Conservation (phyloP, 1,140 invertebrate genomes). For the Macrobrachium nipponense region DNA sequence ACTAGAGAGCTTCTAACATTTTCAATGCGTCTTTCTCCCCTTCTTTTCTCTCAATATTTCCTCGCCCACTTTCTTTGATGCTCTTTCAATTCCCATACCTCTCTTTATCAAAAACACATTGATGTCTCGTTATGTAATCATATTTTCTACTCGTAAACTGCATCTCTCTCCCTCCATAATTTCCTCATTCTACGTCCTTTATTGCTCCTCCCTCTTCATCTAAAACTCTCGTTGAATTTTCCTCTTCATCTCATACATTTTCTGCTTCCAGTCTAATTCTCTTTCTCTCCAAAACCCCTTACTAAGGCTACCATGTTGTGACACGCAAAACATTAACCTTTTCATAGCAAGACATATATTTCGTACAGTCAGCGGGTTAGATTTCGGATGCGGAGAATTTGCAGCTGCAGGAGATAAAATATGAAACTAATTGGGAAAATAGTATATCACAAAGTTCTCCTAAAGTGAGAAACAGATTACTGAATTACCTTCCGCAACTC, state of each 20-base stretch:
- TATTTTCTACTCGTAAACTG: neutral
- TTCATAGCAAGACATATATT: too few species aligned
- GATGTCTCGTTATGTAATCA: neutral
- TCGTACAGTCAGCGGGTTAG: too few species aligned
- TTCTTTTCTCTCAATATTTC: too few species aligned
- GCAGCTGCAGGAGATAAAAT: too few species aligned
- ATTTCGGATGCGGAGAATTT: too few species aligned
- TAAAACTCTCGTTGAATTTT: neutral
- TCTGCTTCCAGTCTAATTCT: neutral
- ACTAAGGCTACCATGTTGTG: neutral
- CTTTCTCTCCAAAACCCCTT: neutral
- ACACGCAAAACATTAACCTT: too few species aligned
- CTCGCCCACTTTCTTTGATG: neutral
- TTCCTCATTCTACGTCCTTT: constrained; percentile 8
- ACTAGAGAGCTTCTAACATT: neutral
- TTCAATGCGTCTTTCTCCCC: too few species aligned
- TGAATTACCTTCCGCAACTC: too few species aligned
- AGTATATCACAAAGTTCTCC: too few species aligned
- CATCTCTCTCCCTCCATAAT: constrained; percentile 1
- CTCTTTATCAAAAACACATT: neutral
- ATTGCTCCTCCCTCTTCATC: constrained; percentile 1
- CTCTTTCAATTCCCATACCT: neutral
- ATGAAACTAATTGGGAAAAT: too few species aligned
- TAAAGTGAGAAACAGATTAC: too few species aligned
- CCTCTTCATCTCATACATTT: too few species aligned